Evolutionary conservation across 1,140 invertebrate genomes (phyloP).

Genomic region (Zaprionus ornatus): DNA sequence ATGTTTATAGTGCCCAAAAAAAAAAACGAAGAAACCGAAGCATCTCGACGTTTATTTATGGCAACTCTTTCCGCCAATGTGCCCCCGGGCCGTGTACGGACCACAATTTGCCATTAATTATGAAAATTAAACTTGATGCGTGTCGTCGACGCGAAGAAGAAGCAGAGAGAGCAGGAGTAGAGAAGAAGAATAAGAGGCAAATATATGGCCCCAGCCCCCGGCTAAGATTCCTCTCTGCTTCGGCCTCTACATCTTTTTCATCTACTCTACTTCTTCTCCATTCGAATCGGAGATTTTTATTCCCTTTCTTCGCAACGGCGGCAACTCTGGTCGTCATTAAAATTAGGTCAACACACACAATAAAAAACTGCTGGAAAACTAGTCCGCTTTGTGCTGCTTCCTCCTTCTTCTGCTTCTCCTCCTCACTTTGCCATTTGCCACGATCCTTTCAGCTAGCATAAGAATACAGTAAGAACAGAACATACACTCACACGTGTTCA

Average conservation of each 20-base stretch:
- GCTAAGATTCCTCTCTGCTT: conserved; percentile 13
- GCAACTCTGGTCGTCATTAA: conserved; percentile 68
- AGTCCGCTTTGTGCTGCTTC: conserved; percentile 56
- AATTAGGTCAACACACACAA: conserved; percentile 67
- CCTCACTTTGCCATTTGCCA: conserved; percentile 2
- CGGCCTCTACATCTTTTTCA: conserved; percentile 25
- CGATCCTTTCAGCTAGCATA: conserved; percentile 73
- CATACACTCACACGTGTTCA: not conserved
- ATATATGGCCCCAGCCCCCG: conserved; percentile 59
- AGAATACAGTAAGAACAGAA: conserved; percentile 36
- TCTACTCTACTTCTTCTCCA: not conserved
- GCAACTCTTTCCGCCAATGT: conserved; percentile 29
- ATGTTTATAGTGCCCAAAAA: conserved; percentile 41
- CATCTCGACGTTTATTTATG: conserved; percentile 55
- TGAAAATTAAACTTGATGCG: conserved; percentile 77
- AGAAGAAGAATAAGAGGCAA: conserved; percentile 36
- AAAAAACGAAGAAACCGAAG: not conserved
- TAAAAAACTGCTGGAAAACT: conserved; percentile 49
- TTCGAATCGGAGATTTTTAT: not conserved
- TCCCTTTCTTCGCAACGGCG: conserved; percentile 1
- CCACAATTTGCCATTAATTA: conserved; percentile 69
- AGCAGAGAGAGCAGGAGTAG: conserved; percentile 37
- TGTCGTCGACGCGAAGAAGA: conserved; percentile 54
- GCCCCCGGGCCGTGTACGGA: conserved; percentile 32
- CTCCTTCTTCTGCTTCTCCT: conserved; percentile 15